Percentiles rank a stretch among this genome's conserved stretches.
phyloP scores from a whole-genome alignment of 2,888 invertebrate genomes.

The Bruchidius siliquastri region DNA sequence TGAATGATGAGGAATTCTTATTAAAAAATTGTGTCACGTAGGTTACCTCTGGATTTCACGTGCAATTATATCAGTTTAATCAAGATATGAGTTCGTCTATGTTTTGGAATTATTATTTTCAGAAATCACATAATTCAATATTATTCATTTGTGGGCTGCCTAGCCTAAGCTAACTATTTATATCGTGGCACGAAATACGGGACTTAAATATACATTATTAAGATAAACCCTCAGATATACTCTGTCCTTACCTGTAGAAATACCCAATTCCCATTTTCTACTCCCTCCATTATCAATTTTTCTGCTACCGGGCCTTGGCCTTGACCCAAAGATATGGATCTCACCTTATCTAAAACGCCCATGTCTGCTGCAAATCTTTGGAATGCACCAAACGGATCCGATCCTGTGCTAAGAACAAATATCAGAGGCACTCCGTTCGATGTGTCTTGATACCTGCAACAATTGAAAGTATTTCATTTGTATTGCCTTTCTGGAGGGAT shows the following conservation, averaged over 20 bases:
- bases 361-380: constrained; percentile 75
- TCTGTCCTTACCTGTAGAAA: constrained; percentile 64
- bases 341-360: constrained; percentile 63
- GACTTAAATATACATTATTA: neutral
- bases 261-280: constrained; percentile 78
- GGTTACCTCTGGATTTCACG: too few species aligned
- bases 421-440: constrained; percentile 71
- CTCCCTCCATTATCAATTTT: constrained; percentile 67
- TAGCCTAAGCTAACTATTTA: too few species aligned
- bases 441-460: constrained; percentile 63
- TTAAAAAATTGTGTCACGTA: too few species aligned
- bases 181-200: too few species aligned
- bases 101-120: too few species aligned
- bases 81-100: too few species aligned
- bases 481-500: too few species aligned
- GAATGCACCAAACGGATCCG: constrained; percentile 81
- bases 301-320: constrained; percentile 90
- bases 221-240: neutral
- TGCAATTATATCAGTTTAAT: too few species aligned
- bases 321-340: constrained; percentile 83
- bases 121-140: too few species aligned
- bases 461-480: too few species aligned
- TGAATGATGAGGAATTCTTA: too few species aligned
- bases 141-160: too few species aligned
- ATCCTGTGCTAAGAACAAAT: constrained; percentile 83